Evolutionary conservation across 2,888 invertebrate genomes (phyloP).

Genomic region (Nomada ferruginata): DNA sequence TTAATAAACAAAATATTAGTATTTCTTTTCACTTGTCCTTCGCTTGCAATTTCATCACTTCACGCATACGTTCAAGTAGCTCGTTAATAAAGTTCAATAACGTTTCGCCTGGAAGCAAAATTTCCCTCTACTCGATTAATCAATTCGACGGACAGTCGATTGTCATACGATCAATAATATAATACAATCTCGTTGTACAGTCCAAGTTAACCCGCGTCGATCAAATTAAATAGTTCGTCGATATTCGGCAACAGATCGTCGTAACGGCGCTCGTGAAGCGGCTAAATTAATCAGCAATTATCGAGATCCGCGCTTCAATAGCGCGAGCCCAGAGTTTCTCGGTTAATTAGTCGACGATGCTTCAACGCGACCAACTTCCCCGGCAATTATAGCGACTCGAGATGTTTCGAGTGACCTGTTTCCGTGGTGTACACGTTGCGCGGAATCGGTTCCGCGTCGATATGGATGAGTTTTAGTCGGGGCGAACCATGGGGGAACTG

Average conservation of each 20-base stretch:
- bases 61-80: too few species aligned
- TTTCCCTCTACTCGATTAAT: too few species aligned
- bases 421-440: conserved; percentile 1
- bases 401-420: conserved; percentile 35
- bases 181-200: too few species aligned
- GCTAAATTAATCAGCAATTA: conserved; percentile 52
- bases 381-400: conserved; percentile 49
- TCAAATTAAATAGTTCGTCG: conserved; percentile 8
- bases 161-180: too few species aligned
- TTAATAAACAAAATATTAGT: too few species aligned
- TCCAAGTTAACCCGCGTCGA: not conserved
- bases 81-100: too few species aligned
- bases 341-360: conserved; percentile 45
- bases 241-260: not conserved
- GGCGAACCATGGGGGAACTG: not conserved
- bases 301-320: conserved; percentile 27
- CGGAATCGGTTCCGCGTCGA: not conserved
- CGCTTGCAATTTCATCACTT: too few species aligned
- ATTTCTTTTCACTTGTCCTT: too few species aligned
- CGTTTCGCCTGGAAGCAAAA: too few species aligned
- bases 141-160: too few species aligned
- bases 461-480: not conserved
- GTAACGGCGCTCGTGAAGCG: not conserved
- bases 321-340: conserved; percentile 9
- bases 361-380: conserved; percentile 32